Conservation (phyloP, 2,888 invertebrate species). For the Dolichomitus sp. region DNA sequence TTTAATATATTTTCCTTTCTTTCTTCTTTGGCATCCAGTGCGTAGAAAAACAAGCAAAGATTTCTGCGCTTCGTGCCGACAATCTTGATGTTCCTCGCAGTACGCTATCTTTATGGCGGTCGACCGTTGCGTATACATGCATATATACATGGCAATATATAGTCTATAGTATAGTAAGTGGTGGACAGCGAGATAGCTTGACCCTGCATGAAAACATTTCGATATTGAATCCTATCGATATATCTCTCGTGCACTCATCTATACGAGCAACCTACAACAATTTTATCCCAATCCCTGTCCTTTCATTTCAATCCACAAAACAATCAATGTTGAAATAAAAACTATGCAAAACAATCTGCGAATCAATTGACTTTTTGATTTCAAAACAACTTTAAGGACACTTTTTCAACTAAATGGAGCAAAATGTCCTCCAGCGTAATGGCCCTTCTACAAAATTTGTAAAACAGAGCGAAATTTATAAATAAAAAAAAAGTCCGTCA, state of each 20-base stretch:
- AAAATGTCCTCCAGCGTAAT: too few relatives aligned
- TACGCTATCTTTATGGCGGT: conserved; percentile 79
- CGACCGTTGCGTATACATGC: conserved; percentile 42
- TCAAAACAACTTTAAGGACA: background rate
- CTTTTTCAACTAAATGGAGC: background rate
- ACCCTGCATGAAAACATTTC: conserved; percentile 73
- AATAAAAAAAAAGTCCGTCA: too few relatives aligned
- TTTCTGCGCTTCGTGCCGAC: conserved; percentile 25
- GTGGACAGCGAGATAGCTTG: conserved; percentile 62
- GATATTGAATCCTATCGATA: conserved; percentile 80
- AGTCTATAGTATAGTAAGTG: conserved; percentile 23
- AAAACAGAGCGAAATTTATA: too few relatives aligned
- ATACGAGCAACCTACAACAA: conserved; percentile 65
- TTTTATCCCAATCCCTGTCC: conserved; percentile 54
- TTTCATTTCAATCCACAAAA: conserved; percentile 1
- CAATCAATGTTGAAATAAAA: background rate
- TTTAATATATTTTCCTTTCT: conserved; percentile 15
- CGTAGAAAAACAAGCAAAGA: conserved; percentile 55
- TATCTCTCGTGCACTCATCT: conserved; percentile 58
- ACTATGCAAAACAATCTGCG: background rate
- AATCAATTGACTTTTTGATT: background rate
- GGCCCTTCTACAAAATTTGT: too few relatives aligned
- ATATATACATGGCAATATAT: conserved; percentile 31
- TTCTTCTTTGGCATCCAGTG: conserved; percentile 16
- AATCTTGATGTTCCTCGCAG: conserved; percentile 65